phyloP scores from a whole-genome alignment of 2,888 invertebrate species.

The Epistrophella euchroma region DNA sequence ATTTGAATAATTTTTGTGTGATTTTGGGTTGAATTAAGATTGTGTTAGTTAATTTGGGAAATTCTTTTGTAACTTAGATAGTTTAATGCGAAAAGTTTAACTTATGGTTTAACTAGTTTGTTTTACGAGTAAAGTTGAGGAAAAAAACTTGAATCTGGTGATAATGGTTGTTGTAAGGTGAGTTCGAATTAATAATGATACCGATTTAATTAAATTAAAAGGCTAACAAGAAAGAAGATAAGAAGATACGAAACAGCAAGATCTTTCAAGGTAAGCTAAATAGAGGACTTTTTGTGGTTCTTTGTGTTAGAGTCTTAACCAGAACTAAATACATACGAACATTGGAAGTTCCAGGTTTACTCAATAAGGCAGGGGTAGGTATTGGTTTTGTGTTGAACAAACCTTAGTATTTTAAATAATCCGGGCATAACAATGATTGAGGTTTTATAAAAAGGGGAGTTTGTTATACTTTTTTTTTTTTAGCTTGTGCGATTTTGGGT shows the following conservation, averaged over 20 bases:
- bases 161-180: background rate
- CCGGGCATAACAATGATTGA: too few species aligned
- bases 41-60: background rate
- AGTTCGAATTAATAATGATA: background rate
- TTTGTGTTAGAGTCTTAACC: background rate
- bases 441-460: too few species aligned
- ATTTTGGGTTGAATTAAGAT: slow-evolving; percentile 10
- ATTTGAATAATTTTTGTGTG: slow-evolving; percentile 32
- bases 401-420: too few species aligned
- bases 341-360: too few species aligned
- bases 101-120: background rate
- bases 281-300: background rate
- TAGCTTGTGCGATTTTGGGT: too few species aligned
- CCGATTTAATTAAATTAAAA: background rate
- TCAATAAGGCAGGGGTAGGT: too few species aligned
- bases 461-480: too few species aligned
- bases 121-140: background rate
- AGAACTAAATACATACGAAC: too few species aligned
- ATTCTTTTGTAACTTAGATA: background rate
- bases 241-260: background rate
- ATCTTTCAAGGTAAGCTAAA: background rate
- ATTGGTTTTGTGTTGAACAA: too few species aligned
- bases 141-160: slow-evolving; percentile 2
- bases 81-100: background rate
- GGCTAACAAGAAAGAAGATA: background rate